phyloP scores from a whole-genome alignment of 2,797 vertebrate genomes.

The Acrocephalus scirpaceus region DNA sequence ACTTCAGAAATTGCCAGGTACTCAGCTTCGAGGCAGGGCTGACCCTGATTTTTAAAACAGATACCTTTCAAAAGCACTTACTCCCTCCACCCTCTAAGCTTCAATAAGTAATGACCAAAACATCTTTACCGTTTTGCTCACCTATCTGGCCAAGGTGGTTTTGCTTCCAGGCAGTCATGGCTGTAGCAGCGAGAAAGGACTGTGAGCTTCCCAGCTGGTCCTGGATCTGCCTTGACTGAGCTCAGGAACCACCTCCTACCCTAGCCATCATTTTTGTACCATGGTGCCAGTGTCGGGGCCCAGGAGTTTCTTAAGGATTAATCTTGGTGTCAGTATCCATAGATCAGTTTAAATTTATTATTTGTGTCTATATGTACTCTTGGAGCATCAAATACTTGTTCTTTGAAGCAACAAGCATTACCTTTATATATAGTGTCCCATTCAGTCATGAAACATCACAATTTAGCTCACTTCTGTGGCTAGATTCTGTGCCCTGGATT shows the following conservation, averaged over 20 bases:
- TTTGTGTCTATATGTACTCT: background rate
- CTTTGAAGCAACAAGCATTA: background rate
- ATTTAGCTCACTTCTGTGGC: background rate
- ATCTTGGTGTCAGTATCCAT: background rate
- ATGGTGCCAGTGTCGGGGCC: fast-evolving
- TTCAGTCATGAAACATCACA: background rate
- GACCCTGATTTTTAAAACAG: background rate
- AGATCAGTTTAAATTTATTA: background rate
- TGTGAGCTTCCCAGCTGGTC: background rate
- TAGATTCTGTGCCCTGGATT: background rate
- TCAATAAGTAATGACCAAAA: background rate
- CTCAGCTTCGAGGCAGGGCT: background rate
- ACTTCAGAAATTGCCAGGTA: background rate
- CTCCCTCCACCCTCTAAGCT: background rate
- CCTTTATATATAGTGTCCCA: background rate
- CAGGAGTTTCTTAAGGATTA: background rate
- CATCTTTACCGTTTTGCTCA: background rate
- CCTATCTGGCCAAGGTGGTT: background rate
- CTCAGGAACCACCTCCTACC: background rate
- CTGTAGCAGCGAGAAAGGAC: background rate
- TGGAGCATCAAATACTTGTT: background rate
- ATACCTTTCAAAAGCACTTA: background rate
- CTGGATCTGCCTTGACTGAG: background rate
- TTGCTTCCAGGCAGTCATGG: background rate
- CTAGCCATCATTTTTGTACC: background rate